Percentiles rank a stretch among this genome's conserved stretches.
phyloP scores from a whole-genome alignment of 2,113 vertebrate species.

The Cebidichthys violaceus region DNA sequence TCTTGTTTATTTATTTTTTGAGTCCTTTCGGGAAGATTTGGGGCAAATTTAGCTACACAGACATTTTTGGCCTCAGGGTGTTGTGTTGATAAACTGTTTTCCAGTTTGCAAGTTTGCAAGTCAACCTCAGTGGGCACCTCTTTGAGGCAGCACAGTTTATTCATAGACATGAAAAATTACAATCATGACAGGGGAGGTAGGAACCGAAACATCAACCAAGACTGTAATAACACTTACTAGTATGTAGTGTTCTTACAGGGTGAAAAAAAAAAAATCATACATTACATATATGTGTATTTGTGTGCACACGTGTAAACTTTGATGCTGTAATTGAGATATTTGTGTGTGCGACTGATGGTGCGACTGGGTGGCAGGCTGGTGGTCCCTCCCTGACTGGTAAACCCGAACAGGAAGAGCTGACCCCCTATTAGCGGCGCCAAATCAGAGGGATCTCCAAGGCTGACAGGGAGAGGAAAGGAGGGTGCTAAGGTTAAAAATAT shows the following conservation, averaged over 20 bases:
- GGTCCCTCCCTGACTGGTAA: constrained; percentile 78
- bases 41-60: constrained; percentile 70
- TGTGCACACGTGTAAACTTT: constrained; percentile 47
- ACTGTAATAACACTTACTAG: constrained; percentile 45
- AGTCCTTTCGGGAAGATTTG: constrained; percentile 57
- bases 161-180: constrained; percentile 75
- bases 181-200: constrained; percentile 62
- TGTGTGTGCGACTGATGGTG: constrained; percentile 67
- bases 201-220: constrained; percentile 56
- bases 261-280: constrained; percentile 29
- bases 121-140: constrained; percentile 73
- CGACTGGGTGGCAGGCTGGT: constrained; percentile 73
- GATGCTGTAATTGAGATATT: constrained; percentile 68
- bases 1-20: constrained; percentile 73
- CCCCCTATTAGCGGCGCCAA: constrained; percentile 75
- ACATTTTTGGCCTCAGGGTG: constrained; percentile 54
- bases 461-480: constrained; percentile 30
- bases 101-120: constrained; percentile 68
- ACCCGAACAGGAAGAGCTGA: constrained; percentile 79
- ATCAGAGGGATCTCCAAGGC: constrained; percentile 78
- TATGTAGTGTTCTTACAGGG: constrained; percentile 47
- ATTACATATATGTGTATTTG: constrained; percentile 34
- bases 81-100: constrained; percentile 80
- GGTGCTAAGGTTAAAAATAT: constrained; percentile 35
- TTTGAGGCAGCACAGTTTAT: constrained; percentile 70